Base-by-base conservation (phyloP, 2,113 vertebrate species). In the Potamarius usumacintae region DNA sequence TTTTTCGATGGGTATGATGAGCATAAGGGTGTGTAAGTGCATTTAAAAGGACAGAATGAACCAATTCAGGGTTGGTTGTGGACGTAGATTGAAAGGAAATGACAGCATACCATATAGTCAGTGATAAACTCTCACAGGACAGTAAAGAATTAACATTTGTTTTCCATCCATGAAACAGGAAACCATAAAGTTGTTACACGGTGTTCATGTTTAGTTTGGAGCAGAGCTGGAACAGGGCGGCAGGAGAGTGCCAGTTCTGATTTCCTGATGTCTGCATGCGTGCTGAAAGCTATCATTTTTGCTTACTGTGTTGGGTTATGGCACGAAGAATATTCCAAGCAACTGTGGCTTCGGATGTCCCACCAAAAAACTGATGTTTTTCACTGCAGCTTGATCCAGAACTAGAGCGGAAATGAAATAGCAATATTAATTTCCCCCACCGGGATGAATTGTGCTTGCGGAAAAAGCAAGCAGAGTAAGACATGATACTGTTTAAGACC, bases 261-360 rank as follows among this genome's bases (percentile, higher is more conserved):
- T 79, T 79, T 65, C 74, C 74, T 86, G 72, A 78, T 18, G 34
- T 27, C 34, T 48, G 10, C 62, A 18, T 48, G 20, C 15, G n/a
- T 22, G 77, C 77, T 71, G 77, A 7, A 81, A 71, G 30, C 50
- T 17, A 48, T 71, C 85, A 34, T 69, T 71, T 80, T 48, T 48
- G 77, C 62, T 57, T 78, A 50, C 72, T 71, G 63, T 57, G 20
- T 65, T 25, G 14, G 34, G 34, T 42, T 82, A 60, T 27, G 63
- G 53, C 67, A 74, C 25, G 67, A 48, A 27, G 65, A 87, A 82
- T n/a, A 87, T 50, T 83, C 71, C 53, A 87, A 86, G 67, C 79
- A 74, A 82, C 52, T 76, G 67, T 76, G 55, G 86, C 67, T 82
- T 82, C 60, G 9, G 60, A 67, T 34, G 48, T 76, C 65, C 65